Conservation (phyloP, 1,140 invertebrate genomes). For the Andrena cerasifolii region DNA sequence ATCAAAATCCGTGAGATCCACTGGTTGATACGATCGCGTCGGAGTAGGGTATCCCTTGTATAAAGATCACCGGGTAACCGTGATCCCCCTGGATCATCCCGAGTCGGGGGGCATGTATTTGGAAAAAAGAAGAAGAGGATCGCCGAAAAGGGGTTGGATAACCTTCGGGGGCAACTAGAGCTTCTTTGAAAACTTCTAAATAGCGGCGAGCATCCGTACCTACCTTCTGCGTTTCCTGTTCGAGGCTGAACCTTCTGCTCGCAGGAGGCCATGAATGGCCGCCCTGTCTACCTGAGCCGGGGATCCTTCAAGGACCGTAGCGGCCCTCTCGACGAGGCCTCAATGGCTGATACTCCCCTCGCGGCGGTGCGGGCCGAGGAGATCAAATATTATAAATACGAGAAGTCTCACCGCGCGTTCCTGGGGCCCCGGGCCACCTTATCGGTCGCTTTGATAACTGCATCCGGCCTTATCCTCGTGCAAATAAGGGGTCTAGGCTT, state of each 20-base stretch:
- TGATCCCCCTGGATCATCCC: slow-evolving; percentile 20
- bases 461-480: slow-evolving; percentile 64
- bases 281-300: slow-evolving; percentile 48
- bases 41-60: not conserved
- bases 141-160: slow-evolving; percentile 21
- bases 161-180: slow-evolving; percentile 17
- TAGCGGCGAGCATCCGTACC: slow-evolving; percentile 15
- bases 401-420: slow-evolving; percentile 40
- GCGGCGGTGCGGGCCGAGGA: not conserved
- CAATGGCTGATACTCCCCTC: slow-evolving; percentile 40
- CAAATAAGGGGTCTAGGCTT: slow-evolving; percentile 51
- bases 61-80: slow-evolving; percentile 7
- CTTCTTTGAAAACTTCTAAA: slow-evolving; percentile 46
- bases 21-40: not conserved
- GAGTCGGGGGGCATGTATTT: slow-evolving; percentile 10
- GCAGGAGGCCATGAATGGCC: slow-evolving; percentile 48
- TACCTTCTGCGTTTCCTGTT: slow-evolving; percentile 39
- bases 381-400: slow-evolving; percentile 65
- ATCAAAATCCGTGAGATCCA: slow-evolving; percentile 30
- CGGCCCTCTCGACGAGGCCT: slow-evolving; percentile 1
- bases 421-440: slow-evolving; percentile 25
- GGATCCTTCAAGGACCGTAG: slow-evolving; percentile 45
- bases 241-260: not conserved
- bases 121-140: not conserved
- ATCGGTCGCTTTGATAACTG: slow-evolving; percentile 64